A percentile compares a stretch with the other conserved stretches of the same genome.
Evolutionary conservation across 2,113 vertebrate genomes (phyloP).

Genomic region (Sakesphorus luctuosus): DNA sequence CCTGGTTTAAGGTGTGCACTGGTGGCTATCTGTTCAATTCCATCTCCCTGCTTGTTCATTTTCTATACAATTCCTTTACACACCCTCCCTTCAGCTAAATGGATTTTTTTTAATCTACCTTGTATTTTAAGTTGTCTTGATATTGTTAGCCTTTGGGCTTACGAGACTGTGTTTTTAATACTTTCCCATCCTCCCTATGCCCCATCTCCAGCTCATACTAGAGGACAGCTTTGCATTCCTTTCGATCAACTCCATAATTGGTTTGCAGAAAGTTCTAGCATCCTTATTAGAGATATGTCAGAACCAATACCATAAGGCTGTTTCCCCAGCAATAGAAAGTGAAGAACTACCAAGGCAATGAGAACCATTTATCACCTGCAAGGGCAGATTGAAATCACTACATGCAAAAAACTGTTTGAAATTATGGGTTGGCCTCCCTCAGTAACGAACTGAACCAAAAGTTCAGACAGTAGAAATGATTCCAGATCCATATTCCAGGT

Average conservation of each 20-base stretch:
- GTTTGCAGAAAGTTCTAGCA: slow-evolving; percentile 58
- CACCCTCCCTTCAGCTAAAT: slow-evolving; percentile 74
- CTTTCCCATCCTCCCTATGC: slow-evolving; percentile 47
- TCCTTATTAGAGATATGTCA: slow-evolving; percentile 41
- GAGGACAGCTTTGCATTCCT: slow-evolving; percentile 40
- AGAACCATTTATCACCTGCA: neutral
- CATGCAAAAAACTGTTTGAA: neutral
- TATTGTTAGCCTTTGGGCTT: slow-evolving; percentile 76
- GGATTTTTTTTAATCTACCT: slow-evolving; percentile 73
- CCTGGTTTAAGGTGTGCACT: slow-evolving; percentile 31
- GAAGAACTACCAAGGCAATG: slow-evolving; percentile 9
- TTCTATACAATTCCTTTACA: slow-evolving; percentile 68
- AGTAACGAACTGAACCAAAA: neutral
- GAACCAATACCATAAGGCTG: slow-evolving; percentile 6
- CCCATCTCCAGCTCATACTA: neutral
- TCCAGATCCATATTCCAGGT: neutral
- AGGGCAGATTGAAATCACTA: neutral
- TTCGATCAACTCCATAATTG: slow-evolving; percentile 42
- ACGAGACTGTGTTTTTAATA: slow-evolving; percentile 59
- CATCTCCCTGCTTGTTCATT: slow-evolving; percentile 70
- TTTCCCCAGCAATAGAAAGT: slow-evolving; percentile 10
- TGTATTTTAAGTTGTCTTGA: slow-evolving; percentile 76
- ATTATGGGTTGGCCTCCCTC: neutral
- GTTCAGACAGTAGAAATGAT: neutral
- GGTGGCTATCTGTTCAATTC: slow-evolving; percentile 67